Evolutionary conservation across 2,888 invertebrate species (phyloP).

Genomic region (Xestia sexstrigata): DNA sequence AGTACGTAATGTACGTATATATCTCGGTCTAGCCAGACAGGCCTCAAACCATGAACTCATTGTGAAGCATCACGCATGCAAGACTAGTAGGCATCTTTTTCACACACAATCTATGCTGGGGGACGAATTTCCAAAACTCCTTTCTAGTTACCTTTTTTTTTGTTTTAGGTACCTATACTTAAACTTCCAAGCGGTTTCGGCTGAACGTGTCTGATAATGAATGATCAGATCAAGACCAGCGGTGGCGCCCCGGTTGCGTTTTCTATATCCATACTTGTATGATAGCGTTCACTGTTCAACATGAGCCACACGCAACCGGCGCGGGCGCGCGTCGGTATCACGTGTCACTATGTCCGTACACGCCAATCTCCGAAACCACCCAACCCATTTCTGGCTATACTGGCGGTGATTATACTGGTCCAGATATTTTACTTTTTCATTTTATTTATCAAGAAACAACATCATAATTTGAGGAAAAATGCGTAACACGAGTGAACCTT

Average conservation of each 20-base stretch:
- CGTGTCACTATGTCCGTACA: not conserved
- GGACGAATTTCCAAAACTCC: not conserved
- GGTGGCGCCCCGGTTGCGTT: too few relatives aligned
- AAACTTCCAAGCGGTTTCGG: not conserved
- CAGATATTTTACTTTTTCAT: conserved; percentile 2
- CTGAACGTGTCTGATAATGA: not conserved
- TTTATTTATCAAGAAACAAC: conserved; percentile 14
- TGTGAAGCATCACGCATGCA: not conserved
- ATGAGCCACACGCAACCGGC: not conserved
- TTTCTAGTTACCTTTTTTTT: not conserved
- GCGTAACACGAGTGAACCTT: not conserved
- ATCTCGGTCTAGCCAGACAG: not conserved
- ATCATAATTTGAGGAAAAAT: conserved; percentile 14
- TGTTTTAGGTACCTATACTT: not conserved
- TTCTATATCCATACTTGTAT: not conserved
- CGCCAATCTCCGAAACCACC: not conserved
- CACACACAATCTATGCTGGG: not conserved
- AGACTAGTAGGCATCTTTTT: not conserved
- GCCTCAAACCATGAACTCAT: not conserved
- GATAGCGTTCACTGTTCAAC: not conserved
- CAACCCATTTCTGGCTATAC: not conserved
- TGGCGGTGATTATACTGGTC: not conserved
- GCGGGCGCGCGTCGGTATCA: not conserved
- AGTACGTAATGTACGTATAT: too few relatives aligned
- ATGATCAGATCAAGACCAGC: not conserved